phyloP scores from a whole-genome alignment of 2,113 vertebrate species.

The Hemicordylus capensis region DNA sequence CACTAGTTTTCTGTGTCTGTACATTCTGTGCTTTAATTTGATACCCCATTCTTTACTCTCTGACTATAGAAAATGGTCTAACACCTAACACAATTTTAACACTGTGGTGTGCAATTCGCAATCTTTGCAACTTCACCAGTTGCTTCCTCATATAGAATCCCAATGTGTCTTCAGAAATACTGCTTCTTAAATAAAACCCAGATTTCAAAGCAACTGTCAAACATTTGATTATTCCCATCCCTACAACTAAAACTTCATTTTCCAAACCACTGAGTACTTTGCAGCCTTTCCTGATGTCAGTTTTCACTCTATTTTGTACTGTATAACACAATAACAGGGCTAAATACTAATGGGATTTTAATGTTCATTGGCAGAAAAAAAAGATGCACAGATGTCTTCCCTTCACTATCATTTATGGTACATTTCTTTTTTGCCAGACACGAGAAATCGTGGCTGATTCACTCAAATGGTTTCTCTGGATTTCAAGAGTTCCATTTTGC shows the following conservation, averaged over 20 bases:
- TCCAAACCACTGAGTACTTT: neutral
- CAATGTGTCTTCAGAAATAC: neutral
- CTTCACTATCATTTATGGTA: neutral
- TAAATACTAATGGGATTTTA: neutral
- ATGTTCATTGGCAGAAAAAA: conserved; percentile 20
- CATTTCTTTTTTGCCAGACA: neutral
- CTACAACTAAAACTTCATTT: neutral
- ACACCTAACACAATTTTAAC: neutral
- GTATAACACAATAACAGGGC: neutral
- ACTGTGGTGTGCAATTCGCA: neutral
- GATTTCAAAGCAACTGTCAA: neutral
- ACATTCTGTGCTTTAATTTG: neutral
- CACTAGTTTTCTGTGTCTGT: neutral
- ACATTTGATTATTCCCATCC: neutral
- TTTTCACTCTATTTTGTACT: neutral
- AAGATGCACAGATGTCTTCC: conserved; percentile 13
- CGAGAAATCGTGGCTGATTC: neutral
- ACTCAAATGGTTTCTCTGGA: neutral
- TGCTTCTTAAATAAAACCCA: neutral
- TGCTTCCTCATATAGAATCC: neutral
- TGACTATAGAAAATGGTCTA: neutral
- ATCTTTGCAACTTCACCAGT: neutral
- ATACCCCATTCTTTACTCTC: neutral
- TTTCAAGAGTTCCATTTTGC: neutral
- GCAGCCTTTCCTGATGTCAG: neutral